A percentile compares a stretch with the other conserved stretches of the same genome.
phyloP scores from a whole-genome alignment of 1,140 invertebrate species.

The Araneus ventricosus region DNA sequence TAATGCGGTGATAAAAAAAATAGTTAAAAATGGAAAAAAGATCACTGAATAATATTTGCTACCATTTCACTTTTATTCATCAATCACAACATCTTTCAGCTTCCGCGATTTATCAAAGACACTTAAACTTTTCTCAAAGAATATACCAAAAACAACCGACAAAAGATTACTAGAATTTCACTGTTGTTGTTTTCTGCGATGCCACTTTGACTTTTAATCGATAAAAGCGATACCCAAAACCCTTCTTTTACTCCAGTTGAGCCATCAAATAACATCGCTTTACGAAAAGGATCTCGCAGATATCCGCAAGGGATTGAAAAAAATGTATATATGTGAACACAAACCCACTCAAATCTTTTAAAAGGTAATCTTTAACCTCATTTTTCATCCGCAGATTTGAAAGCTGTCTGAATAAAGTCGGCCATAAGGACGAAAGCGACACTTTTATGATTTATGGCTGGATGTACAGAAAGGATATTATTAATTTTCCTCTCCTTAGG shows the following conservation, averaged over 20 bases:
- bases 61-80: neutral
- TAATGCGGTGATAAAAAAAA: no score
- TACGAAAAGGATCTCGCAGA: neutral
- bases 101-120: neutral
- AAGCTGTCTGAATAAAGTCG: conserved; percentile 57
- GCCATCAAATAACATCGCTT: neutral
- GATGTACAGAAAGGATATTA: conserved; percentile 43
- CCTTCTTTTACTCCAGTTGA: neutral
- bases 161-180: neutral
- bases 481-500: conserved; percentile 53
- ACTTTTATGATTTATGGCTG: conserved; percentile 56
- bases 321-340: conserved; percentile 6
- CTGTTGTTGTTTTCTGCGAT: neutral
- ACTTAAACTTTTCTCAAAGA: neutral
- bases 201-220: neutral
- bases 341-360: conserved; percentile 63
- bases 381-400: conserved; percentile 56
- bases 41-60: no score
- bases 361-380: conserved; percentile 69
- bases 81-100: neutral
- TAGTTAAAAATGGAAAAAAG: no score
- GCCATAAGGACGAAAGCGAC: conserved; percentile 37
- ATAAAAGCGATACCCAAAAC: neutral
- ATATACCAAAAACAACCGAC: neutral
- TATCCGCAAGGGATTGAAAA: neutral